Base-by-base conservation (phyloP, 2,797 vertebrate species). In the Cheirogaleus major region DNA sequence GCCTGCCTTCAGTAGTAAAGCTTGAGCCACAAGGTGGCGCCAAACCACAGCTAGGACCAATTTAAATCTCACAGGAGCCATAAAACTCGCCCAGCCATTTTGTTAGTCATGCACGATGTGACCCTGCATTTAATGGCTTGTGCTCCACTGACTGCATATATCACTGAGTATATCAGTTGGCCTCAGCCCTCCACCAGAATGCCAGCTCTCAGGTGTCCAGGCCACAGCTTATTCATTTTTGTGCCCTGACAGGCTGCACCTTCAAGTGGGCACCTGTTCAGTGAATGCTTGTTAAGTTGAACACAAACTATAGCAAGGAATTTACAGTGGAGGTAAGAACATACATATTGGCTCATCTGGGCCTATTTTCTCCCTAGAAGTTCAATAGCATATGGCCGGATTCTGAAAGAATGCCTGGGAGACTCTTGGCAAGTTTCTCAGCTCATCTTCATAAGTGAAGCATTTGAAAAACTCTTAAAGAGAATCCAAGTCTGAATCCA, bases 401-500 rank as follows among this genome's bases (percentile, higher is more conserved):
- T 89, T 76, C 67, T 50, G 43, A 73, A 83, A 82, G 12, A 79
- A 2, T 80, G 43, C 32, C 69, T 65, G 20, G 61, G 65, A 90
- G 43, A 78, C 32, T 41, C 63, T 48, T 80, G 61, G 59, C 45
- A 89, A 45, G 55, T 85, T 72, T 84, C 78, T 67, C 20, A 91
- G 32, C 7, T 91, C 17, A 65, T 67, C 43, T 69, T 92, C 25
- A 2, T 70, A 65, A 88, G 43, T 70, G 50, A 32, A 93, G 30
- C 50, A 92, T 84, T 93, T 57, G 32, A 86, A 95, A 95, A 95
- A 88, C 17, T 65, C 38, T n/a, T 67, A 89, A 57, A 81, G 92
- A 90, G n/a, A 95, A 92, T 72, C 32, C 43, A 59, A 78, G 93
- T 78, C 27, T 82, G 69, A 95, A 92, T 65, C 41, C 45, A 95